Base-by-base conservation (phyloP, 2,888 invertebrate genomes). In the Caprella mutica region DNA sequence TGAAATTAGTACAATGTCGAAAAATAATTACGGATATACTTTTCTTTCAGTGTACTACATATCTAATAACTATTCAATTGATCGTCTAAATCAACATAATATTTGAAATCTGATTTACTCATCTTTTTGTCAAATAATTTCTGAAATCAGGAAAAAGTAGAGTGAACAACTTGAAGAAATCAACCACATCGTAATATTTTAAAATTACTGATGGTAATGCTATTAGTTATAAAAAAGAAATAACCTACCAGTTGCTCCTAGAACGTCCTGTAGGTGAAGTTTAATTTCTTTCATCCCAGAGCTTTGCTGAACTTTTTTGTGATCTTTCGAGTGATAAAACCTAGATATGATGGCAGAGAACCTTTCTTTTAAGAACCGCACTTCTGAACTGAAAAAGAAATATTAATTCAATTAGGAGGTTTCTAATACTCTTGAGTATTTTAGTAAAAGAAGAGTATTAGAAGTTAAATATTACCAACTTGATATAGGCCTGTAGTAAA, bases 311-410 rank as follows among this genome's bases (percentile, higher is more conserved):
- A 86, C 87, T 69, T 89, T 90, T 74, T 97, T 98, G 73, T 98
- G 98, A 68, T 87, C 87, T 72, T 91, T 91, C 29, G 85, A 84
- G 40, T 86, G 85, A 71, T 98, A 99, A 72, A 91, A 98, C 58
- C 81, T 79, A 57, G 85, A 83, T 35, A 97, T 76, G 61, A 87
- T 81, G 8, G 77, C 73, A 0, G 83, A 76, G 67, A 86, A 84
- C 67, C 85, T 84, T 17, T 86, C 85, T 64, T 84, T 83, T 21
- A 98, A 76, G 65, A 85, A 82, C 58, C 84, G 80, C 1, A 80
- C 76, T 75, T 96, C 94, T 53, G 83, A 52, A 52, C 65, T 62
- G 56, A 14, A 58, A 42, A 27, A 46, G 52, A 19, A 57, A 44
- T 29, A 48, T 42, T 27, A 43, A 29, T 23, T 59, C 33, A 33